Evolutionary conservation across 1,140 invertebrate genomes (phyloP), one percentile per base, ranked within the genome.

Genomic region (Tribolium madens): DNA sequence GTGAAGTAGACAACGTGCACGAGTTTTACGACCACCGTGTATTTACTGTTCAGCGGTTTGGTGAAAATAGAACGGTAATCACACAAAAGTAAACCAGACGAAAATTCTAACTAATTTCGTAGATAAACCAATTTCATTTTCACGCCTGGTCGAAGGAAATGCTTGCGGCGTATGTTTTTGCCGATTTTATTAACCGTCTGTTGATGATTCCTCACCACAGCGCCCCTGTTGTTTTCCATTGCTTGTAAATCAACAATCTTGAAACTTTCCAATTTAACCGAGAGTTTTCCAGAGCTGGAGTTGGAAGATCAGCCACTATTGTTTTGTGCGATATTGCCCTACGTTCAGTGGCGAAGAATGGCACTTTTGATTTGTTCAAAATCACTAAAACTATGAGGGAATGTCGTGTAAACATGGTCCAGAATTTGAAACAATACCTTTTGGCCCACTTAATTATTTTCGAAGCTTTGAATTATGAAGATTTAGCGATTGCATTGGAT

Each of bases 221-320:
- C 10, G 15, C 10, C 2, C 52, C 52, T 17, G 52, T 57, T 2
- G 52, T 57, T 0, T 57, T 57, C 52, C 52, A 57, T 17, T 57
- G 52, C 14, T 52, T 52, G 50, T 52, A 52, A 10, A 4, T 47
- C 3, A 10, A 0, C 0, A 9, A 9, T 0, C 3, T 10, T 47
- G n/a, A n/a, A n/a, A n/a, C 12, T 0, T n/a, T 0, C n/a, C 12
- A 47, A 47, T 47, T 52, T 52, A 3, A 52, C 10, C n/a, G n/a
- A 52, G 5, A 15, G 1, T 52, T 15, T 52, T 52, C 3, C 10
- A 57, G 17, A n/a, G 52, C 15, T 5, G 52, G 52, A 1, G 10
- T 57, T 9, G 52, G 52, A 10, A 17, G 52, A 57, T 57, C 52
- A 21, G 52, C 52, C 9, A 57, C 52, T 57, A 7, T 57, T 4